A percentile compares a stretch with the other conserved stretches of the same genome.
Evolutionary conservation across 2,797 vertebrate species (phyloP).

Genomic region (Chrosomus eos): DNA sequence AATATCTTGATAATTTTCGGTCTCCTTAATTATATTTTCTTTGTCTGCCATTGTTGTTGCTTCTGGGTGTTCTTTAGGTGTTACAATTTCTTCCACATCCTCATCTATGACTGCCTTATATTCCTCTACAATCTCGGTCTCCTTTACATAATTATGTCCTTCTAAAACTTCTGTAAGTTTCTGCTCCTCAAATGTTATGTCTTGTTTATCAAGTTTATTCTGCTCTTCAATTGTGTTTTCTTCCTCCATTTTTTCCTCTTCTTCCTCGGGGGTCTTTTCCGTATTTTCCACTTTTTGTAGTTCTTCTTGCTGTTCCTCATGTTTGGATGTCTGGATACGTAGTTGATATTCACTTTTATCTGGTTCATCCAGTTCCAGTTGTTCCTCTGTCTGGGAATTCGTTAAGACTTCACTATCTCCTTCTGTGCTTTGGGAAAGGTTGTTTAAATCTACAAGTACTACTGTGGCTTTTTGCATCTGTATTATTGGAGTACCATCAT

Average conservation of each 20-base stretch:
- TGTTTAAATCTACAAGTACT: conserved; percentile 12
- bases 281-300: neutral
- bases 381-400: neutral
- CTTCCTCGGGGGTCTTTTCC: neutral
- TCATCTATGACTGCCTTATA: neutral
- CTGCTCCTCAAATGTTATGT: neutral
- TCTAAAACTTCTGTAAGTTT: neutral
- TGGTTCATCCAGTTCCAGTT: neutral
- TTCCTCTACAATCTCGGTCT: neutral
- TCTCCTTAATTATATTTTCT: neutral
- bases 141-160: neutral
- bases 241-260: neutral
- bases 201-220: neutral
- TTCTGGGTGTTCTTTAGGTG: neutral
- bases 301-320: neutral
- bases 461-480: neutral
- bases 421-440: neutral
- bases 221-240: neutral
- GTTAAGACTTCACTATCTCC: neutral
- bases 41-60: neutral
- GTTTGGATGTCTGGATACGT: neutral
- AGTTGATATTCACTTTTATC: neutral
- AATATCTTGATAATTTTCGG: neutral
- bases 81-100: neutral
- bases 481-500: neutral